A percentile compares a stretch with the other conserved stretches of the same genome.
Conservation (phyloP, 2,113 vertebrate genomes). For the Thalassoma bifasciatum region DNA sequence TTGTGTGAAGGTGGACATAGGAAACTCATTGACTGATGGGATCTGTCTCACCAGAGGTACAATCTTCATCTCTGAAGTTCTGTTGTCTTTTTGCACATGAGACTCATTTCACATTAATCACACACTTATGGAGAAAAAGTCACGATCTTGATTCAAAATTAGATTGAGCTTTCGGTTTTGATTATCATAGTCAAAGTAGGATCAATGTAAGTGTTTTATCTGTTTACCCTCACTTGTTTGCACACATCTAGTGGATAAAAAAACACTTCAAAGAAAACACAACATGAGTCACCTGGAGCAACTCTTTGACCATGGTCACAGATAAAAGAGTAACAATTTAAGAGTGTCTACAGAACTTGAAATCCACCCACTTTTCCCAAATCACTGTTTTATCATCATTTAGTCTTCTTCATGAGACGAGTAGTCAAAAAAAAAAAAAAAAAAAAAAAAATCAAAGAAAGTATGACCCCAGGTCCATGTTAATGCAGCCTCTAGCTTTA, state of each 20-base stretch:
- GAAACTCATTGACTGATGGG: neutral
- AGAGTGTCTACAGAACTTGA: neutral
- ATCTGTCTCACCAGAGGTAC: neutral
- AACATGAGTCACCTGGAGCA: neutral
- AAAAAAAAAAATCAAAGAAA: too few species aligned
- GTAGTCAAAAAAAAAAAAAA: too few species aligned
- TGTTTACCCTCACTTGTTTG: neutral
- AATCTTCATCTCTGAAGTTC: neutral
- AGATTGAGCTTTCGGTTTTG: neutral
- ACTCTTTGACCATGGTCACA: neutral
- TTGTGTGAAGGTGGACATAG: neutral
- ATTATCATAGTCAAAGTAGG: neutral
- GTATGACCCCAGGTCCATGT: too few species aligned
- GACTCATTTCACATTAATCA: neutral
- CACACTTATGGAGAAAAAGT: too few species aligned
- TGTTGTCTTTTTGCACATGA: neutral
- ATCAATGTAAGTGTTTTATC: neutral
- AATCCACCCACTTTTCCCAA: neutral
- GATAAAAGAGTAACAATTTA: neutral
- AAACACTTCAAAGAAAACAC: neutral
- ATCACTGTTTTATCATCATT: neutral
- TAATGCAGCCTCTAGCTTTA: too few species aligned
- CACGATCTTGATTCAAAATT: neutral
- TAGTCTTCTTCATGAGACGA: neutral
- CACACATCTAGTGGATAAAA: neutral